Conservation (phyloP, 1,140 invertebrate genomes). For the Tyrophagus putrescentiae region DNA sequence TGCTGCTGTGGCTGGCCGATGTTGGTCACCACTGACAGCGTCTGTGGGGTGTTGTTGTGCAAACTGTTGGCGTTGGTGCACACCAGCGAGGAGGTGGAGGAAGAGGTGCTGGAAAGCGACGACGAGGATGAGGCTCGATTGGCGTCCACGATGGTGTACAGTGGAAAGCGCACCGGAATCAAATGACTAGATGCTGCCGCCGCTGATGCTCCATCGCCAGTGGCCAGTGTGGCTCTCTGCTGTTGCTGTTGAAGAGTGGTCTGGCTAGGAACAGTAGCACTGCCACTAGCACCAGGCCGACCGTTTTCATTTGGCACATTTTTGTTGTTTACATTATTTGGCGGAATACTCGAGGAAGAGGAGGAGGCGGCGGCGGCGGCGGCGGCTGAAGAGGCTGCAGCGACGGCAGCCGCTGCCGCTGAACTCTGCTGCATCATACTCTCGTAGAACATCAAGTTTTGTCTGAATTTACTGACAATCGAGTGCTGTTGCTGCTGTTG, state of each 20-base stretch:
- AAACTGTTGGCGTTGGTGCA: background rate
- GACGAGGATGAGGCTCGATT: constrained; percentile 15
- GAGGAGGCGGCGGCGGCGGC: too few relatives aligned
- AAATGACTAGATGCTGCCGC: background rate
- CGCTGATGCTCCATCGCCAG: too few relatives aligned
- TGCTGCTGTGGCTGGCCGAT: too few relatives aligned
- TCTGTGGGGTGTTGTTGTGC: too few relatives aligned
- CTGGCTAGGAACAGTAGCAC: background rate
- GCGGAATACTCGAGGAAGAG: too few relatives aligned
- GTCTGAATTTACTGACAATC: constrained; percentile 12
- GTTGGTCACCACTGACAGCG: too few relatives aligned
- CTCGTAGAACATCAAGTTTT: constrained; percentile 18
- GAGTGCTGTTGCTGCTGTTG: background rate
- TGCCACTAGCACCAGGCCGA: background rate
- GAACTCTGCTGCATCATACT: constrained; percentile 1
- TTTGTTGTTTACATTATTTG: background rate
- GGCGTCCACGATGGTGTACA: background rate
- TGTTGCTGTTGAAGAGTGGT: background rate
- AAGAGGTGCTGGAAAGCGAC: constrained; percentile 7
- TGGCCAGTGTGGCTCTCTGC: background rate
- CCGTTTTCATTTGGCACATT: background rate
- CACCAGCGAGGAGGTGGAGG: constrained; percentile 4
- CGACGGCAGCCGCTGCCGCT: background rate
- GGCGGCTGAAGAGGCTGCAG: too few relatives aligned
- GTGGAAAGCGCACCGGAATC: background rate